These are phyloP conservation scores for Pilophorus perplexus DNA, from an alignment of 2,888 invertebrate genomes.

Conservation along the genomic window DNA sequence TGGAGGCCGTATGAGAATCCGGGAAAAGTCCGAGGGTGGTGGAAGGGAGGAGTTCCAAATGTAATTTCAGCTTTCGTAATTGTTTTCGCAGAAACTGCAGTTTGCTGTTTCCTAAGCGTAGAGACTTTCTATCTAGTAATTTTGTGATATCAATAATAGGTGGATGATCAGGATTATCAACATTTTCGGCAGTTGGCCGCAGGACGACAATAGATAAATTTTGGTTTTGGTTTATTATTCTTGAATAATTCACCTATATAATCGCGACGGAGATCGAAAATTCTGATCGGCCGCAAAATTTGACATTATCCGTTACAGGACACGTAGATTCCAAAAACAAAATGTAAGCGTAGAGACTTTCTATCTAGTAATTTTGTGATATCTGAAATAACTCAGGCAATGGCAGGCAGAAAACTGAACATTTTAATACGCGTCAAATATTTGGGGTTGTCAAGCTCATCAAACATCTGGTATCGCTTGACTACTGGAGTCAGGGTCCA, in stretches of 20 bases:
- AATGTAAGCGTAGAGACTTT: neutral
- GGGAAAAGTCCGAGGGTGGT: constrained; percentile 19
- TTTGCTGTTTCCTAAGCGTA: no score
- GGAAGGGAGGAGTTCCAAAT: constrained; percentile 19
- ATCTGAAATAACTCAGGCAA: neutral
- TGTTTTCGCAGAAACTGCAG: no score
- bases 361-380: neutral
- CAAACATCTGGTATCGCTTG: no score
- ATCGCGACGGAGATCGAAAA: neutral
- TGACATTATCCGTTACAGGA: neutral
- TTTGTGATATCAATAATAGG: no score
- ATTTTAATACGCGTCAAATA: no score
- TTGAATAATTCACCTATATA: neutral
- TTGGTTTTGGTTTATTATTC: neutral
- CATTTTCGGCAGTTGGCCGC: no score
- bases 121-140: no score
- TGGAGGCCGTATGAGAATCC: neutral
- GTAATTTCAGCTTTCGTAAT: constrained; percentile 40
- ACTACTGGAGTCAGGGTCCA: no score
- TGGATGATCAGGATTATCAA: no score
- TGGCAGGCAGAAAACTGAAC: no score
- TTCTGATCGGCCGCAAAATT: neutral
- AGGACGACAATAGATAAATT: no score
- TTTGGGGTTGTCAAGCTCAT: no score
- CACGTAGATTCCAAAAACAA: neutral